Evolutionary conservation across 2,888 invertebrate genomes (phyloP).

Genomic region (Hydrotaea cyrtoneurina): DNA sequence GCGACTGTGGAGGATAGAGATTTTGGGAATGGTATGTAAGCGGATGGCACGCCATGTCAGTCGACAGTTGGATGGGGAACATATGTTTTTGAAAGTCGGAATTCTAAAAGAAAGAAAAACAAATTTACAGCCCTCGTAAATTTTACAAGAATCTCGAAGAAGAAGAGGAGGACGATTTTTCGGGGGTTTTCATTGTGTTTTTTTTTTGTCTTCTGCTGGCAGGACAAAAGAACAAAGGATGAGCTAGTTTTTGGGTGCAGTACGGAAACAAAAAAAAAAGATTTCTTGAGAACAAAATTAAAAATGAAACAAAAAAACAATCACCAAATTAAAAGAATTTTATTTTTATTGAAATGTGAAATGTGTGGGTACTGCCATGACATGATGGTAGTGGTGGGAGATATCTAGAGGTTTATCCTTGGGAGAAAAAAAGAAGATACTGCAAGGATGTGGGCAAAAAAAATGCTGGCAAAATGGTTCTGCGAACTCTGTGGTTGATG

Average conservation of each 20-base stretch:
- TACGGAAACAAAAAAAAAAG: neutral
- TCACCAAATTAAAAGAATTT: neutral
- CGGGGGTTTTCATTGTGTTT: conserved; percentile 28
- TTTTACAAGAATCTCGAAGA: conserved; percentile 6
- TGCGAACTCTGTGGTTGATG: neutral
- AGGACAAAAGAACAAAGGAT: conserved; percentile 55
- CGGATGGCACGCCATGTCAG: conserved; percentile 54
- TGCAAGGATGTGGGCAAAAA: neutral
- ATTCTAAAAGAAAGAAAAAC: conserved; percentile 8
- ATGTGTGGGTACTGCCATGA: neutral
- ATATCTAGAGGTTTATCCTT: neutral
- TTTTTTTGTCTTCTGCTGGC: conserved; percentile 18
- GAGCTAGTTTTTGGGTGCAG: conserved; percentile 14
- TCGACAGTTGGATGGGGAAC: conserved; percentile 47
- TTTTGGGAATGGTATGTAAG: conserved; percentile 69
- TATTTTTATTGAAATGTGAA: neutral
- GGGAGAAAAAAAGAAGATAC: neutral
- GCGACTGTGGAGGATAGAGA: conserved; percentile 66
- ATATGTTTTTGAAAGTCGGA: conserved; percentile 44
- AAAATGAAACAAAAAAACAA: neutral
- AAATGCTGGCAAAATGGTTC: neutral
- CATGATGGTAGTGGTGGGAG: no score
- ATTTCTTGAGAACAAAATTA: neutral
- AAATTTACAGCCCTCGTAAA: conserved; percentile 61
- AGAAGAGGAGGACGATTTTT: neutral